Evolutionary conservation across 2,888 invertebrate genomes (phyloP), one percentile per base, ranked within the genome.

Genomic region (Atherix ibis): DNA sequence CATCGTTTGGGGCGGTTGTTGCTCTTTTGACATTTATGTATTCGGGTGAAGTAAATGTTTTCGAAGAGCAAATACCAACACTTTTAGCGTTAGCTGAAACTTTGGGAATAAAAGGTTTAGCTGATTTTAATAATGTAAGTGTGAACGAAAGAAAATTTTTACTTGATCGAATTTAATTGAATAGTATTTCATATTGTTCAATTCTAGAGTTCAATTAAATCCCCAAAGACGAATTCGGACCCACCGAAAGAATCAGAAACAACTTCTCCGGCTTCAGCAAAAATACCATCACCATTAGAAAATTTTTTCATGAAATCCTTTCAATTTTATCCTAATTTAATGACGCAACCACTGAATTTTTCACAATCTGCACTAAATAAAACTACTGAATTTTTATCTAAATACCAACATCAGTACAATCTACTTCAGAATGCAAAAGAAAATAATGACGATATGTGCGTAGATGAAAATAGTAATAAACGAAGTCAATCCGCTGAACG

Each of bases 1-100:
- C 61, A 31, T 53, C 58, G 12, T 59, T 61, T 39, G 49, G 48
- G n/a, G 54, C 61, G 27, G 54, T 61, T 29, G 58, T 73, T 34
- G 75, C 83, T 9, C 71, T 87, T 38, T 71, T 87, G 24, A 78
- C 82, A 4, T 87, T 85, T 58, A 84, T 87, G 76, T 87, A 87
- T 59, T 79, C 79, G 31, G 85, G 85, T 3, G 85, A 87, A 58
- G 85, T 85, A 49, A 80, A 84, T 40, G 81, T 85, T 18, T 79
- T 79, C 41, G 78, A 79, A 58, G 74, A 75, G 47, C 73, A 80
- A 53, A 67, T 87, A 44, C 80, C 83, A 4, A 74, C 76, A 29
- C 64, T 87, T 38, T 65, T 87, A 28, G 69, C 76, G 39, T 71
- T 84, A 48, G 85, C 85, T 10, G 80, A 79, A 56, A 73, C 81